phyloP scores from a whole-genome alignment of 2,888 invertebrate genomes.

The Hedya salicella region DNA sequence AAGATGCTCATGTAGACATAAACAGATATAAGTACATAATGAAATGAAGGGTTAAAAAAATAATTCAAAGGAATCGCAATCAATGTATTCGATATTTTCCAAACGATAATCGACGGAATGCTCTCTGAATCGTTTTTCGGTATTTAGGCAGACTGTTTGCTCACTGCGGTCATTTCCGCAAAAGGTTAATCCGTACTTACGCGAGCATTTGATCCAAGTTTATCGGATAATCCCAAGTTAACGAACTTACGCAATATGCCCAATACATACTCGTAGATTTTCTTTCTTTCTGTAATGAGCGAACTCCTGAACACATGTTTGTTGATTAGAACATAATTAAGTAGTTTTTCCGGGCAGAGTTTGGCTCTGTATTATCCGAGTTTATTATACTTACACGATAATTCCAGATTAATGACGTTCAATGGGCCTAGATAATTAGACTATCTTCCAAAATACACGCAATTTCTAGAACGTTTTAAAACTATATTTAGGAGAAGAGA shows the following conservation, averaged over 20 bases:
- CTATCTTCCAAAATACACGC: no score
- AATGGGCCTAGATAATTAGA: no score
- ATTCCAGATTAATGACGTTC: no score
- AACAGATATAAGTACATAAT: no score
- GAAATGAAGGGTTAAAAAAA: no score
- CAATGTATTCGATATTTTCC: no score
- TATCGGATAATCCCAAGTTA: slow-evolving; percentile 38
- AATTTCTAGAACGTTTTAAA: no score
- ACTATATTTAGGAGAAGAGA: no score
- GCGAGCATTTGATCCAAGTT: slow-evolving; percentile 35
- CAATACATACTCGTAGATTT: slow-evolving; percentile 18
- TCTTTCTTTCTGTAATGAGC: slow-evolving; percentile 24
- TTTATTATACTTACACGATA: neutral
- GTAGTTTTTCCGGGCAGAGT: slow-evolving; percentile 26
- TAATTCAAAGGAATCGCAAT: no score
- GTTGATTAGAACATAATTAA: slow-evolving; percentile 32
- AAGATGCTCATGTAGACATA: no score
- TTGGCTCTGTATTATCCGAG: neutral
- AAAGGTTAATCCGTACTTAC: slow-evolving; percentile 36
- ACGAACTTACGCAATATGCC: slow-evolving; percentile 29
- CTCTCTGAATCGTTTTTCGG: neutral
- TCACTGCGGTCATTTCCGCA: slow-evolving; percentile 22
- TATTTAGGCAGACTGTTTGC: slow-evolving; percentile 5
- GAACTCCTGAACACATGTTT: slow-evolving; percentile 31
- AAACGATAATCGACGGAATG: no score